These are phyloP conservation scores for Clarias fuscus DNA, from an alignment of 2,797 vertebrate genomes.

Conservation along the genomic window DNA sequence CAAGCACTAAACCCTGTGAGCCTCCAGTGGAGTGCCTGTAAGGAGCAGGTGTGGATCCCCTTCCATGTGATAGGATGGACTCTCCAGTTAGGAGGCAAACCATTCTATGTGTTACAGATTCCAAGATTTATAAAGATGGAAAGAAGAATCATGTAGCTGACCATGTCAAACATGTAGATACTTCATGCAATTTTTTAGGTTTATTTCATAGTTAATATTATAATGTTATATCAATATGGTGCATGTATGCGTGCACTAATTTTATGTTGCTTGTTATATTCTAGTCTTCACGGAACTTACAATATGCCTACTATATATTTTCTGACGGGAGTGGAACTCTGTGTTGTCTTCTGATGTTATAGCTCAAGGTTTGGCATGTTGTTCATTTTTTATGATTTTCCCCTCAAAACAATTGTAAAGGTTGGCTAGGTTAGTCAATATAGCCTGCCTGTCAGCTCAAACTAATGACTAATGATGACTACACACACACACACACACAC, in stretches of 20 bases:
- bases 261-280: background rate
- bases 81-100: no score
- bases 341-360: background rate
- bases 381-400: background rate
- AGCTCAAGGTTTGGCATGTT: background rate
- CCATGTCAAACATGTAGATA: no score
- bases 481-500: no score
- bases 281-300: background rate
- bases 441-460: background rate
- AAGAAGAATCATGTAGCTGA: no score
- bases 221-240: background rate
- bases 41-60: no score
- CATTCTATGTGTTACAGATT: no score
- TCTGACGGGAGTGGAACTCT: background rate
- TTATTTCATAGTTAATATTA: no score
- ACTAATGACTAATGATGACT: background rate
- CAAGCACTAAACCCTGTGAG: no score
- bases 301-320: background rate
- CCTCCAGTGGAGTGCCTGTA: no score
- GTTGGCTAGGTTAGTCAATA: background rate
- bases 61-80: no score
- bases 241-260: background rate
- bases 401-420: background rate
- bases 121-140: no score
- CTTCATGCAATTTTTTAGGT: no score